These are phyloP conservation scores for Thamnophis elegans DNA, from an alignment of 2,797 vertebrate species.

Conservation along the genomic window DNA sequence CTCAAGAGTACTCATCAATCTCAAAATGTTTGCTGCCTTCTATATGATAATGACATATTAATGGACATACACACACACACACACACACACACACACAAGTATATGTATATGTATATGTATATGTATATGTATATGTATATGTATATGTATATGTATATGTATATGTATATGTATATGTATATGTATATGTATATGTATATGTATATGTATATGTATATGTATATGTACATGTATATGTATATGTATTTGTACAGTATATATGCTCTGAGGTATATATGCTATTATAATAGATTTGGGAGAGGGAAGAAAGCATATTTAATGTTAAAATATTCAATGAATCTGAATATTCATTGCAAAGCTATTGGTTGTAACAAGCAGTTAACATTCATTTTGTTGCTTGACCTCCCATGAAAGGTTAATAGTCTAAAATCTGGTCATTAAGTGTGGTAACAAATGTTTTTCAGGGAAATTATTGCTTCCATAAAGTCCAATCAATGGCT, in stretches of 20 bases:
- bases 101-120: too few relatives aligned
- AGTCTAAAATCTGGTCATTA: constrained; percentile 70
- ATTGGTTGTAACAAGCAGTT: constrained; percentile 65
- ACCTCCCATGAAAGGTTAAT: constrained; percentile 69
- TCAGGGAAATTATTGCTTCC: constrained; percentile 66
- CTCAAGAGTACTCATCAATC: background rate
- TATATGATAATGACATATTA: background rate
- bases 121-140: too few relatives aligned
- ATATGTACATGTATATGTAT: too few relatives aligned
- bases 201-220: too few relatives aligned
- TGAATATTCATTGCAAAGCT: constrained; percentile 61
- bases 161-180: too few relatives aligned
- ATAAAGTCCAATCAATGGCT: constrained; percentile 71
- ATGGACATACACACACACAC: background rate
- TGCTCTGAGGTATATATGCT: background rate
- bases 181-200: too few relatives aligned
- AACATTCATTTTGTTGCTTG: constrained; percentile 65
- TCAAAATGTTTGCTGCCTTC: background rate
- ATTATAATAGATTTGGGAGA: constrained; percentile 22
- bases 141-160: too few relatives aligned
- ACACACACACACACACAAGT: too few relatives aligned
- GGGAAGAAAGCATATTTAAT: constrained; percentile 57
- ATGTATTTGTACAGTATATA: background rate
- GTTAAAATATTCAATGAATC: constrained; percentile 42
- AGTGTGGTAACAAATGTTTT: constrained; percentile 70